A percentile compares a stretch with the other conserved stretches of the same genome.
Evolutionary conservation across 2,888 invertebrate genomes (phyloP).

Genomic region (Fissipunctia ypsillon): DNA sequence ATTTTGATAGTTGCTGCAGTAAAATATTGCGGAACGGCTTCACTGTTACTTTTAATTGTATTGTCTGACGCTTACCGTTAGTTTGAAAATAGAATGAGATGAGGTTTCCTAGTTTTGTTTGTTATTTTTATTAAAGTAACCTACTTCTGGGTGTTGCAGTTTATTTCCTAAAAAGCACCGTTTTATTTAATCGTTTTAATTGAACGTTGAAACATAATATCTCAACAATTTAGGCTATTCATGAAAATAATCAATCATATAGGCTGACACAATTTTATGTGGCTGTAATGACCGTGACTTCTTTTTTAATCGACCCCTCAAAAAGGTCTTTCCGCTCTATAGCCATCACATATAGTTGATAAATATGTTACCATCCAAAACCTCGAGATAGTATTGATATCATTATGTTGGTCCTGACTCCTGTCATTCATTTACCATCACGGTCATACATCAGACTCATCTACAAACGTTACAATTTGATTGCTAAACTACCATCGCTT

Average conservation of each 20-base stretch:
- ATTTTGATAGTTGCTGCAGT: constrained; percentile 35
- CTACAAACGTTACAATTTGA: neutral
- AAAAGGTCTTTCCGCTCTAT: neutral
- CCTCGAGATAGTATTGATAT: neutral
- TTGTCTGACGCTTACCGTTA: constrained; percentile 14
- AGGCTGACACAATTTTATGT: neutral
- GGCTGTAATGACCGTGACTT: neutral
- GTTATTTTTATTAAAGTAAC: constrained; percentile 39
- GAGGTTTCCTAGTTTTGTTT: constrained; percentile 28
- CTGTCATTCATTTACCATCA: neutral
- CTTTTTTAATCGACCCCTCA: neutral
- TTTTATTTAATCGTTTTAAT: constrained; percentile 38
- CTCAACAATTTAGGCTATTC: neutral
- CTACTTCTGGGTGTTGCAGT: constrained; percentile 34
- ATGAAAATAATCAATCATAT: constrained; percentile 12
- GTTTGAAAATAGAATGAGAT: constrained; percentile 19
- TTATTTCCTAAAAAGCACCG: constrained; percentile 29
- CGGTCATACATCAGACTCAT: neutral
- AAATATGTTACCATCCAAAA: no score
- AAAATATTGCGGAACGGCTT: constrained; percentile 34
- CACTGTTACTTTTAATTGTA: constrained; percentile 35
- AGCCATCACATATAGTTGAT: neutral
- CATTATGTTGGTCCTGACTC: neutral
- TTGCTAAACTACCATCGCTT: neutral
- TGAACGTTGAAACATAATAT: constrained; percentile 8